phyloP scores from a whole-genome alignment of 1,140 invertebrate genomes.

The Drosophila novamexicana region DNA sequence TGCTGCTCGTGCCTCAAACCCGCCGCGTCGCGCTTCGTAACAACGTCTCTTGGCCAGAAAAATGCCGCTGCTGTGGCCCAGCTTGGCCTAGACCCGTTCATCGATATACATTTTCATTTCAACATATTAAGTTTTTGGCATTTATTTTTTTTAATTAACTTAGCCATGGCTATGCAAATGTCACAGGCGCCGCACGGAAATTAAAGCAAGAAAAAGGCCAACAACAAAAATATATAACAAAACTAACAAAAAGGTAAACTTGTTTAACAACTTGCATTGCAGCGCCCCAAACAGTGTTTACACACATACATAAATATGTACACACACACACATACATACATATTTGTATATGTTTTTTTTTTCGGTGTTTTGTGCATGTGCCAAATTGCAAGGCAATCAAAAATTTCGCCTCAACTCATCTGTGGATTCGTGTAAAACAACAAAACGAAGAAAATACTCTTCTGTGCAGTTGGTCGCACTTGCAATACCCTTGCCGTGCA shows the following conservation, averaged over 20 bases:
- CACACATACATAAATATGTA: neutral
- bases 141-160: constrained; percentile 1
- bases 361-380: constrained; percentile 19
- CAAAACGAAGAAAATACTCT: neutral
- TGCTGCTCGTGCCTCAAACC: constrained; percentile 15
- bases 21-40: constrained; percentile 12
- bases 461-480: neutral
- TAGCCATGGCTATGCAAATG: constrained; percentile 61
- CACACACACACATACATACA: neutral
- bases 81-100: constrained; percentile 6
- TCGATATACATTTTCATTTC: neutral
- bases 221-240: constrained; percentile 25
- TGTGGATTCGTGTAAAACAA: constrained; percentile 10
- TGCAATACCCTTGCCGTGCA: neutral
- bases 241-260: constrained; percentile 58
- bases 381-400: constrained; percentile 28
- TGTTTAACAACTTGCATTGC: constrained; percentile 62
- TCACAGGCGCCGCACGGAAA: constrained; percentile 55
- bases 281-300: constrained; percentile 9
- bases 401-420: constrained; percentile 17
- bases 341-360: neutral
- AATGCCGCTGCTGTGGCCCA: constrained; percentile 6
- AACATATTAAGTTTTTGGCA: neutral
- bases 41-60: constrained; percentile 1
- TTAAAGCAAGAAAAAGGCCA: constrained; percentile 38